Conservation (phyloP, 1,140 invertebrate genomes). For the Dendrolimus punctatus region DNA sequence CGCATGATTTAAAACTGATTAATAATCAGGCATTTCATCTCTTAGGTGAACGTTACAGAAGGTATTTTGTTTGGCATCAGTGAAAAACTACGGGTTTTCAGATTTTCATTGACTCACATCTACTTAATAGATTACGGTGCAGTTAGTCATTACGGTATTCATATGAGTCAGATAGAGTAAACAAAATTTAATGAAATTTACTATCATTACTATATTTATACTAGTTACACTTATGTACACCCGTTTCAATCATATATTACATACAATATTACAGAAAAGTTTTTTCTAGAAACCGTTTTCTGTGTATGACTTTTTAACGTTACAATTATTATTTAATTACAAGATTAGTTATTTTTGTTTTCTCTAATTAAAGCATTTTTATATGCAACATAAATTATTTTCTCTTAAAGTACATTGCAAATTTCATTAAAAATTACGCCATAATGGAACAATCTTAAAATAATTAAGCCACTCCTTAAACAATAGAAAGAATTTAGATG, state of each 20-base stretch:
- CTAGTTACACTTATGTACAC: too few species aligned
- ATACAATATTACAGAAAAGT: background rate
- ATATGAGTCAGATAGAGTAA: conserved; percentile 37
- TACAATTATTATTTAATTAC: too few species aligned
- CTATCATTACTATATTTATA: background rate
- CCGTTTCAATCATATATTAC: background rate
- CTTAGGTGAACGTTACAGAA: background rate
- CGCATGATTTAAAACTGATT: background rate
- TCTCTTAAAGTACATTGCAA: too few species aligned
- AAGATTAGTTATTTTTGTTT: too few species aligned
- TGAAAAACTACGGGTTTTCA: conserved; percentile 26
- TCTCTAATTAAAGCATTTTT: too few species aligned
- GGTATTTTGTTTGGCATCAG: conserved; percentile 17
- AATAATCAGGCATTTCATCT: conserved; percentile 6
- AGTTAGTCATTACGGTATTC: conserved; percentile 47
- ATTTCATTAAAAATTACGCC: too few species aligned
- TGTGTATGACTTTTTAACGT: too few species aligned
- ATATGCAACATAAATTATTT: too few species aligned
- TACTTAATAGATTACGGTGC: conserved; percentile 12
- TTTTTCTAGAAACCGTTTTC: too few species aligned
- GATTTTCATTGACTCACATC: conserved; percentile 37
- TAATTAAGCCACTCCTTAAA: too few species aligned
- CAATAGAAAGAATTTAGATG: too few species aligned
- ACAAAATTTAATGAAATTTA: conserved; percentile 1
- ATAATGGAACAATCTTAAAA: too few species aligned